Evolutionary conservation across 2,888 invertebrate species (phyloP).

Genomic region (Adelphocoris suturalis): DNA sequence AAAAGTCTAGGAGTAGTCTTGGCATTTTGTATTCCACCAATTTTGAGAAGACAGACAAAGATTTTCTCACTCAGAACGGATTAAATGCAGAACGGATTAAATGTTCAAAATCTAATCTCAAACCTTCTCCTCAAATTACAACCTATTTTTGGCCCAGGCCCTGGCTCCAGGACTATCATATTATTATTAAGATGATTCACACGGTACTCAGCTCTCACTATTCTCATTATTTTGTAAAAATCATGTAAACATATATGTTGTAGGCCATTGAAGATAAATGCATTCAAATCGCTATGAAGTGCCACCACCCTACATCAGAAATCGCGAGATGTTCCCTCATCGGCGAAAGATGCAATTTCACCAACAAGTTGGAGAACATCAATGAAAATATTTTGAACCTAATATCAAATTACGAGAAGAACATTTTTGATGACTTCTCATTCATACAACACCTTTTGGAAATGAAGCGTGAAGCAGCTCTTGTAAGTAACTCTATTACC

Average conservation of each 20-base stretch:
- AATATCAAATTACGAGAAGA: not conserved
- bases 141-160: too few species aligned
- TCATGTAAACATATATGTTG: not conserved
- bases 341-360: not conserved
- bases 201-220: too few species aligned
- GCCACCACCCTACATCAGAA: not conserved
- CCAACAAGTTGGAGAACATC: not conserved
- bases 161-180: too few species aligned
- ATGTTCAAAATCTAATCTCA: too few species aligned
- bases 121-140: too few species aligned
- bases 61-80: too few species aligned
- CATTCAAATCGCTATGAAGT: constrained; percentile 30
- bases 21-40: too few species aligned
- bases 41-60: too few species aligned
- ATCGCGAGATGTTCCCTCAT: not conserved
- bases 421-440: constrained; percentile 54
- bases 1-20: too few species aligned
- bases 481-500: not conserved
- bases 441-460: constrained; percentile 33
- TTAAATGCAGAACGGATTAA: too few species aligned
- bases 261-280: constrained; percentile 57
- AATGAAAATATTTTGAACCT: constrained; percentile 4
- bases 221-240: too few species aligned
- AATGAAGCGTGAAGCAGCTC: not conserved
- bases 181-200: too few species aligned